A percentile compares a stretch with the other conserved stretches of the same genome.
These are phyloP conservation scores for Polylopha cassiicola DNA, from an alignment of 2,888 invertebrate species.

Conservation along the genomic window DNA sequence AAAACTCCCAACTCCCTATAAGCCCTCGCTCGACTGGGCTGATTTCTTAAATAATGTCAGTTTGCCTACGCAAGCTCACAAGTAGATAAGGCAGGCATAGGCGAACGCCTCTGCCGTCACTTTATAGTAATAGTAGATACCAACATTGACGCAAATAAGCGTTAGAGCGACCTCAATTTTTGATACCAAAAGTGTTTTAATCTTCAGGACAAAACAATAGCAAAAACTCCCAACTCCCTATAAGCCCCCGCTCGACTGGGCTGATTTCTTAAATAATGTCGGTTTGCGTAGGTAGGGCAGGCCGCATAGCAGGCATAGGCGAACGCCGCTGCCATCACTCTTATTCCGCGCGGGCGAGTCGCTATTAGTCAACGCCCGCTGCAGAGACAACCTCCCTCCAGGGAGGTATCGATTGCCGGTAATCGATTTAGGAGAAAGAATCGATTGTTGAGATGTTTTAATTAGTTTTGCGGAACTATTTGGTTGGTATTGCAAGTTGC, in stretches of 20 bases:
- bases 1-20: constrained; percentile 69
- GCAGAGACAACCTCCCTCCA: constrained; percentile 71
- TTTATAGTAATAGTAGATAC: too few relatives aligned
- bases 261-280: constrained; percentile 76
- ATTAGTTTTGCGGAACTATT: constrained; percentile 29
- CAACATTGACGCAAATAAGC: too few relatives aligned
- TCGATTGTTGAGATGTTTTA: constrained; percentile 49
- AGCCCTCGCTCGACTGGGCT: constrained; percentile 70
- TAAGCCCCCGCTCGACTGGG: constrained; percentile 68
- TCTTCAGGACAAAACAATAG: constrained; percentile 51
- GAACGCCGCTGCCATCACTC: constrained; percentile 71
- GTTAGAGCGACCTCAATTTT: too few relatives aligned
- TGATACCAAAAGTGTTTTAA: too few relatives aligned
- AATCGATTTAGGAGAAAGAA: constrained; percentile 66
- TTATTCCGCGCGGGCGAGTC: constrained; percentile 76
- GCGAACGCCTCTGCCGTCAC: too few relatives aligned
- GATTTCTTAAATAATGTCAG: constrained; percentile 77
- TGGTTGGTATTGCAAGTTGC: too few relatives aligned
- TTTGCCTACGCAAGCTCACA: constrained; percentile 66
- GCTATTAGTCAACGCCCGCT: constrained; percentile 74
- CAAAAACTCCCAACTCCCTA: constrained; percentile 70
- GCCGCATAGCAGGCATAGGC: constrained; percentile 70
- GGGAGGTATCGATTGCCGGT: constrained; percentile 64
- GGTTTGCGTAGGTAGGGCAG: constrained; percentile 67
- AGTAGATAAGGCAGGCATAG: constrained; percentile 66